Evolutionary conservation across 2,797 vertebrate genomes (phyloP), one percentile per base, ranked within the genome.

Genomic region (Rhyacichthys aspro): DNA sequence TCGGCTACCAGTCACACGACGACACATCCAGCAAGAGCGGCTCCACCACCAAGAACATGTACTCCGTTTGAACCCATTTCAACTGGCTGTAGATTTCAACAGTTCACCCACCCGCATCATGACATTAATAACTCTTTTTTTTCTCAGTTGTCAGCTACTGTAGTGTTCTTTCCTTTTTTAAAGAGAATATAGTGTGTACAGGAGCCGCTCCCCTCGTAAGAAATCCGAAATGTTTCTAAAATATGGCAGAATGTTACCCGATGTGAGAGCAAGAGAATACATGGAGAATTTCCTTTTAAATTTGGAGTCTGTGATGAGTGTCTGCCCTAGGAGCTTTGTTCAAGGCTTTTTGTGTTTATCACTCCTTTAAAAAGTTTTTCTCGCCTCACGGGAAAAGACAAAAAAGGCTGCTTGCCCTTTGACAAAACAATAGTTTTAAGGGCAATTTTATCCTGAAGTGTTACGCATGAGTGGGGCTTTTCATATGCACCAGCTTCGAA

Each of bases 11-110:
- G 87, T 94, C 93, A 74, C 93, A 94, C 1, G 93, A 94, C 28
- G 93, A 94, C 88, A 94, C 93, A 57, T 94, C 93, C 88, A 94
- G 93, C 91, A 94, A 94, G 91, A 94, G 93, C 33, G 93, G 93
- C 56, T 94, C 93, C 82, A 94, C 93, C 64, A 94, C 93, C 86
- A 94, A 94, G 87, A 94, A 93, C 86, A 91, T 94, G 89, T 94
- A 91, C 75, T 91, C 93, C 0, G 90, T 94, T 90, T 94, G 91
- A 92, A 86, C 83, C 85, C 39, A 37, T 67, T 77, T 88, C 81
- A 84, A 82, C 74, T 88, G 49, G 79, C 86, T 86, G 87, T 92
- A 92, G 92, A 91, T 91, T 89, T 92, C 90, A 91, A 90, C 79
- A 89, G 89, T 93, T 90, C 7, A 86, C 83, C 85, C 86, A 85